phyloP scores from a whole-genome alignment of 2,113 vertebrate genomes.

The Paramormyrops kingsleyae region DNA sequence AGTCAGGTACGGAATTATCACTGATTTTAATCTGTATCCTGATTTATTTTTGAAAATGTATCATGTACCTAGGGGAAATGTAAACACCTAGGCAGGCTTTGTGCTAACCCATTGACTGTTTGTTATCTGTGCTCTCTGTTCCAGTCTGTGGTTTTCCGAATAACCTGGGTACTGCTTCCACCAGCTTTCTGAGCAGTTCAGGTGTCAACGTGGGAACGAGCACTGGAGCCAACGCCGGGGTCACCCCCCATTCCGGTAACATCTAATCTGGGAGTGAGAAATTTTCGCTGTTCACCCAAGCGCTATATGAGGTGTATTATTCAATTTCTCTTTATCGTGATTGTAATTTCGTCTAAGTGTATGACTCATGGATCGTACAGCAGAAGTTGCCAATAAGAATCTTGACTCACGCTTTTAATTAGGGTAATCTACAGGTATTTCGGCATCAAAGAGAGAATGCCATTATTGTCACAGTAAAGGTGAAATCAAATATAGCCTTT shows the following conservation, averaged over 20 bases:
- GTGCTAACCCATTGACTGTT: background rate
- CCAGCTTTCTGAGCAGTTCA: conserved; percentile 34
- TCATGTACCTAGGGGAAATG: background rate
- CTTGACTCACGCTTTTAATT: too few species aligned
- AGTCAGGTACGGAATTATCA: conserved; percentile 57
- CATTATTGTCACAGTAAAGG: too few species aligned
- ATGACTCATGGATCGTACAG: too few species aligned
- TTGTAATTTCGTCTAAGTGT: too few species aligned
- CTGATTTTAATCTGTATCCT: background rate
- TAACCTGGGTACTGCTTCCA: conserved; percentile 64
- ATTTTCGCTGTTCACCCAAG: background rate
- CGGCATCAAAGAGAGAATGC: too few species aligned
- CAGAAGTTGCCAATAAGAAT: too few species aligned
- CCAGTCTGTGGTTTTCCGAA: conserved; percentile 62
- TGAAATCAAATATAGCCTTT: too few species aligned
- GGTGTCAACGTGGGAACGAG: conserved; percentile 14
- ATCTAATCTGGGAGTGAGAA: background rate
- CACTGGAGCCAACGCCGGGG: background rate
- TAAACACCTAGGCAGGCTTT: background rate
- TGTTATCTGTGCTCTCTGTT: background rate
- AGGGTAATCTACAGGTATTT: too few species aligned
- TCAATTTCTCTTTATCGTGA: background rate
- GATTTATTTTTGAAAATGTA: background rate
- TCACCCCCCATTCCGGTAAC: conserved; percentile 54
- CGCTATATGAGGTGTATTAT: background rate